Evolutionary conservation across 2,888 invertebrate genomes (phyloP).

Genomic region (Rhingia rostrata): DNA sequence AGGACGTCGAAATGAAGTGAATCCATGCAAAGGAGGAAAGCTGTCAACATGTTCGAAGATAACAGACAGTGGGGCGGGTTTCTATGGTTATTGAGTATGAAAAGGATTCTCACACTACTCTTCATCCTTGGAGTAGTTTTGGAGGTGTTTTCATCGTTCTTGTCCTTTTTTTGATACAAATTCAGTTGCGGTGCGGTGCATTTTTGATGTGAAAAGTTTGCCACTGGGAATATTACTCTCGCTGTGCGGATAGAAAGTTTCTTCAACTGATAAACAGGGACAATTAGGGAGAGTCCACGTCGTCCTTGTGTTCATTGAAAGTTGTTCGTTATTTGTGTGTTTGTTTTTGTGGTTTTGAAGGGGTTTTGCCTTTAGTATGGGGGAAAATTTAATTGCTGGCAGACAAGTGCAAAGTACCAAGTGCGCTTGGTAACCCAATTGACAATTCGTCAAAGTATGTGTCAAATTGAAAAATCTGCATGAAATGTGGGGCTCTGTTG

Average conservation of each 20-base stretch:
- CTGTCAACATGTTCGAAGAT: conserved; percentile 56
- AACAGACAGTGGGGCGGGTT: conserved; percentile 5
- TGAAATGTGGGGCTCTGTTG: too few relatives aligned
- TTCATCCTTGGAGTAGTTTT: not conserved
- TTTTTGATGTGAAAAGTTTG: conserved; percentile 65
- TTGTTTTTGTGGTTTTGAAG: too few relatives aligned
- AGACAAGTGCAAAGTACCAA: too few relatives aligned
- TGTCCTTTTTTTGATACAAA: conserved; percentile 15
- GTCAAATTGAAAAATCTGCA: too few relatives aligned
- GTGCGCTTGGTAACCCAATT: too few relatives aligned
- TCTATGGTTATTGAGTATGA: conserved; percentile 10
- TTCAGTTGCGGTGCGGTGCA: conserved; percentile 39
- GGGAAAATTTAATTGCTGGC: too few relatives aligned
- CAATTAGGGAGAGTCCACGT: conserved; percentile 45
- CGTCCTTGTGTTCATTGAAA: conserved; percentile 42
- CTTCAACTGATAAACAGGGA: conserved; percentile 59
- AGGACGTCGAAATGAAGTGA: conserved; percentile 27
- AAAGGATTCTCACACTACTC: conserved; percentile 5
- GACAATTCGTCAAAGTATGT: too few relatives aligned
- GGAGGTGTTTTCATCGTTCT: conserved; percentile 15
- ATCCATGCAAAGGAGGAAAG: conserved; percentile 22
- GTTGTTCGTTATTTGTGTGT: conserved; percentile 48
- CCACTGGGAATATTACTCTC: conserved; percentile 27
- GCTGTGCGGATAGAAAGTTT: conserved; percentile 50
- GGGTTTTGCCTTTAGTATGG: too few relatives aligned